A percentile compares a stretch with the other conserved stretches of the same genome.
Evolutionary conservation across 2,888 invertebrate species (phyloP).

Genomic region (Rotaria sp.): DNA sequence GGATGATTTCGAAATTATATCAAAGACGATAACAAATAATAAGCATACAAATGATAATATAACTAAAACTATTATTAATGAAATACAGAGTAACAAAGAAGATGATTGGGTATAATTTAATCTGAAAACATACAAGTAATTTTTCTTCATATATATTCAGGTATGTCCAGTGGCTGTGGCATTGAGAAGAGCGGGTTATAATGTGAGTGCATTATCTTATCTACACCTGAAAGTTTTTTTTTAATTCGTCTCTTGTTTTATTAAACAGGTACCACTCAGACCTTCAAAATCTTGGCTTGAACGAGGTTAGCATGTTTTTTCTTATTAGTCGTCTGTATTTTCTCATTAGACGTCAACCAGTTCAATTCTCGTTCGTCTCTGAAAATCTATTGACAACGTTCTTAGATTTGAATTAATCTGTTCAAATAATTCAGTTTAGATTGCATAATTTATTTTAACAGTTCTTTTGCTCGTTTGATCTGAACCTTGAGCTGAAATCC

Average conservation of each 20-base stretch:
- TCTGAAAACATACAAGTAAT: not conserved
- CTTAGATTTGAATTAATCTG: no score
- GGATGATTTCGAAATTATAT: not conserved
- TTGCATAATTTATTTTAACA: no score
- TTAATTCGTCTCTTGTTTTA: not conserved
- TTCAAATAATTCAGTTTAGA: no score
- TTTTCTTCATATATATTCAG: not conserved
- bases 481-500: no score
- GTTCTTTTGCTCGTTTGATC: no score
- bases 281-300: constrained; percentile 2
- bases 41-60: not conserved
- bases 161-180: constrained; percentile 10
- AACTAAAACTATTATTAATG: not conserved
- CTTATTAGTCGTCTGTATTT: no score
- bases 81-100: not conserved
- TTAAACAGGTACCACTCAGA: not conserved
- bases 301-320: not conserved
- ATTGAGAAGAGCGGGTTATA: not conserved
- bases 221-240: not conserved
- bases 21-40: not conserved
- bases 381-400: no score
- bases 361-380: no score
- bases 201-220: not conserved
- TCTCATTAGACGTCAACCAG: no score
- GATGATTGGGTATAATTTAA: not conserved